A percentile compares a stretch with the other conserved stretches of the same genome.
Conservation (phyloP, 2,797 vertebrate species). For the Oryzias dopingdopingensis region DNA sequence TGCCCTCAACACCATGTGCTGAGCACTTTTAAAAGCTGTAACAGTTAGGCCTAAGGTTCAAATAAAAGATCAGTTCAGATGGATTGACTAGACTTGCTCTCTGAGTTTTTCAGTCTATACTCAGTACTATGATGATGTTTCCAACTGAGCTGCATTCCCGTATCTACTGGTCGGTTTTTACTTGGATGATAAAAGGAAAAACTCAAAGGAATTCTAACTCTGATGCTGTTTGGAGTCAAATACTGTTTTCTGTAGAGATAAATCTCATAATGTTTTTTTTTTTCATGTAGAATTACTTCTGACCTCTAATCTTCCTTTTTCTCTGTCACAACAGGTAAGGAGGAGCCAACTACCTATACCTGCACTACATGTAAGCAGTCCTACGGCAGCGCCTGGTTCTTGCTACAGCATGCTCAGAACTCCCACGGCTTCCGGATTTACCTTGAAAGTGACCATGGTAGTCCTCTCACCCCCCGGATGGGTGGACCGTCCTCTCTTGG, state of each 20-base stretch:
- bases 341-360: constrained; percentile 98
- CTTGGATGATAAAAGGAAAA: neutral
- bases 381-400: constrained; percentile 98
- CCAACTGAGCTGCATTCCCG: constrained; percentile 3
- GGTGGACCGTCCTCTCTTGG: constrained; percentile 88
- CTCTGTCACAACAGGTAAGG: constrained; percentile 89
- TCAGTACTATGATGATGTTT: constrained; percentile 4
- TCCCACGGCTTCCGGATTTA: constrained; percentile 99
- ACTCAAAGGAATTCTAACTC: neutral
- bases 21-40: constrained; percentile 56
- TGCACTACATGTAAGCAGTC: constrained; percentile 99
- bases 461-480: constrained; percentile 96
- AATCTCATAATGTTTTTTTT: neutral
- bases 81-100: constrained; percentile 26
- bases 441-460: constrained; percentile 98
- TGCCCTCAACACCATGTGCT: constrained; percentile 62
- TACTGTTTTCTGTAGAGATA: neutral
- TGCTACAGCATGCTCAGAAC: constrained; percentile 99
- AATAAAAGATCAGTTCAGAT: constrained; percentile 39
- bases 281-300: constrained; percentile 2
- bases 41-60: constrained; percentile 55
- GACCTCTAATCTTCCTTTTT: constrained; percentile 32
- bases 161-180: too few species aligned
- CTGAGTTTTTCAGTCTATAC: constrained; percentile 19
- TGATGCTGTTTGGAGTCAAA: neutral